phyloP scores from a whole-genome alignment of 1,140 invertebrate species.

The Eueides isabella region DNA sequence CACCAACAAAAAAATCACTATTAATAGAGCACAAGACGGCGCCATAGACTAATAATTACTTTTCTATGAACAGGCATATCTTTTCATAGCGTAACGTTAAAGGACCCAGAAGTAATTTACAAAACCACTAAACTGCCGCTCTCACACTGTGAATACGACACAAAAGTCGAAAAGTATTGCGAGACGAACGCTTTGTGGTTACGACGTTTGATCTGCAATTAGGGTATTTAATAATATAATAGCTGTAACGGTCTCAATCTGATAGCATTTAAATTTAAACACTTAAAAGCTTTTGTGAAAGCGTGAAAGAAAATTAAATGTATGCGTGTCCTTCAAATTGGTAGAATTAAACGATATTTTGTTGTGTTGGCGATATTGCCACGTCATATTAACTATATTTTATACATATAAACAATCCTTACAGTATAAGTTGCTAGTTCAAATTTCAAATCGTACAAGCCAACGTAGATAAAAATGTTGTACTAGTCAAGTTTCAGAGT shows the following conservation, averaged over 20 bases:
- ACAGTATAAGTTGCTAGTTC: too few species aligned
- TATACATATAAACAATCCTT: background rate
- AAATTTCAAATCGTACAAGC: too few species aligned
- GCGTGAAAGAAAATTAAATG: conserved; percentile 50
- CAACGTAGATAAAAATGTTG: too few species aligned
- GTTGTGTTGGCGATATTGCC: background rate
- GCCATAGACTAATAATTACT: conserved; percentile 22
- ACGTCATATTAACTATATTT: conserved; percentile 12
- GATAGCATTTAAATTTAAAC: conserved; percentile 61
- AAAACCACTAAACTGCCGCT: conserved; percentile 67
- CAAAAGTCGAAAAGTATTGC: conserved; percentile 67
- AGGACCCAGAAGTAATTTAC: conserved; percentile 60
- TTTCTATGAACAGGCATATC: conserved; percentile 18
- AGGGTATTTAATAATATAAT: conserved; percentile 74
- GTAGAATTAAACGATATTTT: conserved; percentile 43
- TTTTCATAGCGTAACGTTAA: conserved; percentile 38
- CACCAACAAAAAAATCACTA: background rate
- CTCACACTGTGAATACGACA: conserved; percentile 61
- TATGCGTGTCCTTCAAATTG: conserved; percentile 54
- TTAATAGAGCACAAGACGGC: background rate
- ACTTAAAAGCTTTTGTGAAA: conserved; percentile 56
- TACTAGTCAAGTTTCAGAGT: too few species aligned
- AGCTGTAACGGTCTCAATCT: conserved; percentile 72
- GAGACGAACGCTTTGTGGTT: conserved; percentile 76
- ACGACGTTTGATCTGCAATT: conserved; percentile 74